Conservation (phyloP, 2,888 invertebrate species). For the Nebria salina region DNA sequence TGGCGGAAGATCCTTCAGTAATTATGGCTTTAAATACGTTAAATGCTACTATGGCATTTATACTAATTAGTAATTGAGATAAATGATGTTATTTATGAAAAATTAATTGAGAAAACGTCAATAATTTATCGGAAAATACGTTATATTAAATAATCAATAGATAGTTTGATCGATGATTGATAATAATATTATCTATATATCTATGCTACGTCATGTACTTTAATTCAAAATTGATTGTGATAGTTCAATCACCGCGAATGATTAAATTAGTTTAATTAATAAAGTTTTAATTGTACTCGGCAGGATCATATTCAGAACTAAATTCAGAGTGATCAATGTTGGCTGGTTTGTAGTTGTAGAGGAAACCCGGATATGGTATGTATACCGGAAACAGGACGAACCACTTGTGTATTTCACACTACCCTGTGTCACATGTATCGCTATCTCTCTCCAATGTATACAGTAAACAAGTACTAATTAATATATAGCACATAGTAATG, state of each 20-base stretch:
- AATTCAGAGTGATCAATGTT: not conserved
- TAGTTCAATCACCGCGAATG: not conserved
- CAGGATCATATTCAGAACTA: not conserved
- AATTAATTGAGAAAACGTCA: too few relatives aligned
- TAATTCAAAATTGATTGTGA: not conserved
- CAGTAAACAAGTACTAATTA: slow-evolving; percentile 9
- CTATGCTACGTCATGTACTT: too few relatives aligned
- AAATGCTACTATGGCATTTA: too few relatives aligned
- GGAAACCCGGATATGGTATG: not conserved
- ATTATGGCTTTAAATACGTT: too few relatives aligned
- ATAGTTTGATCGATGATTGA: too few relatives aligned
- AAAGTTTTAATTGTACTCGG: not conserved
- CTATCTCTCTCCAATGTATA: not conserved
- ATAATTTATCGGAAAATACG: too few relatives aligned
- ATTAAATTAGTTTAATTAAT: not conserved
- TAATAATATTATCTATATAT: too few relatives aligned
- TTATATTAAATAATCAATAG: too few relatives aligned
- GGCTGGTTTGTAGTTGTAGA: not conserved
- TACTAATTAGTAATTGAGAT: too few relatives aligned
- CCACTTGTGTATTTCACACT: slow-evolving; percentile 13
- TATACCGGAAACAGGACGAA: slow-evolving; percentile 14
- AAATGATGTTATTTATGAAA: too few relatives aligned
- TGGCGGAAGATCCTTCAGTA: too few relatives aligned
- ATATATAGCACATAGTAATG: not conserved
- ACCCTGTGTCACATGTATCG: not conserved